Evolutionary conservation across 1,140 invertebrate species (phyloP), one percentile per base, ranked within the genome.

Genomic region (Calosoma granatense): DNA sequence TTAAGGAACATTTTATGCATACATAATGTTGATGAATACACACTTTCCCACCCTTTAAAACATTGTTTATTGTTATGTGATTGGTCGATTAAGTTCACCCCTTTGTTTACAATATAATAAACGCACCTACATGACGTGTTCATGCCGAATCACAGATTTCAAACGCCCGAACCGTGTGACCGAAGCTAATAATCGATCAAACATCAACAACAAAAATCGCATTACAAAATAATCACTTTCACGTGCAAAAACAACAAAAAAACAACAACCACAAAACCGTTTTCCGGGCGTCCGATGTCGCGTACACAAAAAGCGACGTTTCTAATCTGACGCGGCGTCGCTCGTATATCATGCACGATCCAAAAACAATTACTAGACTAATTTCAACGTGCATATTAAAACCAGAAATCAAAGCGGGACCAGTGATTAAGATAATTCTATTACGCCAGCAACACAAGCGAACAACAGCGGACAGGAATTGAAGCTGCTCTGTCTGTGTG

Each of bases 361-460:
- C 41, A 47, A 47, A 47, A 47, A 47, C 41, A 47, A 47, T 47
- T 47, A 47, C 41, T 47, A 47, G 41, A 47, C 41, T 17, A 47
- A 47, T 47, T 47, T 47, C 17, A 47, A 17, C 17, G 17, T 47
- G 41, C 41, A 47, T 47, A 47, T 47, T 47, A 47, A 47, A 47
- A 47, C 17, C 41, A 47, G 41, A 17, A 47, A 47, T 47, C 41
- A 47, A 47, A 47, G 41, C 41, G 41, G 17, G 41, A n/a, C 41
- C 17, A 47, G 41, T 47, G 41, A 47, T 47, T 47, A 47, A 47
- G 41, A 47, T 47, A 47, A 47, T 47, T 47, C 41, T 47, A 47
- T 47, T 47, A 47, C 15, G 41, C 17, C 9, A 9, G 26, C 6
- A 36, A n/a, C n/a, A n/a, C n/a, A n/a, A n/a, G n/a, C n/a, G n/a